Conservation (phyloP, 2,797 vertebrate genomes). For the Protonibea diacanthus region DNA sequence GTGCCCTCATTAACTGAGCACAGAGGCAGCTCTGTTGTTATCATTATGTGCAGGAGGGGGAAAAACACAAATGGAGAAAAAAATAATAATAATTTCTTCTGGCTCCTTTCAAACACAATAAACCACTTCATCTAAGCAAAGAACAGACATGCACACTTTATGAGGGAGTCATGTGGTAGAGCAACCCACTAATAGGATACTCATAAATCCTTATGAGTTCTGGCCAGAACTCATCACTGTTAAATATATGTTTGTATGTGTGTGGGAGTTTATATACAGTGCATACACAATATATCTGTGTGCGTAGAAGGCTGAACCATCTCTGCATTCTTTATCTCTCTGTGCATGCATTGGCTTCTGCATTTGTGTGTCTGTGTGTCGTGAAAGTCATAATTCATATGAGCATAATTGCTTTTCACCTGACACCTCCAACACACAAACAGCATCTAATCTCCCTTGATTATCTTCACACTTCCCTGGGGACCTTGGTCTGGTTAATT, state of each 20-base stretch:
- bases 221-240: slow-evolving; percentile 3
- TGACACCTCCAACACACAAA: slow-evolving; percentile 48
- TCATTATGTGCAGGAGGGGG: slow-evolving; percentile 29
- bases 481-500: slow-evolving; percentile 58
- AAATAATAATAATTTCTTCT: slow-evolving; percentile 42
- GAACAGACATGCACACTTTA: slow-evolving; percentile 62
- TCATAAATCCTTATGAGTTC: slow-evolving; percentile 8
- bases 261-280: neutral
- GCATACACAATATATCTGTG: neutral
- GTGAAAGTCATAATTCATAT: slow-evolving; percentile 41
- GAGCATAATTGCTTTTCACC: slow-evolving; percentile 60
- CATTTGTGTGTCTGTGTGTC: neutral
- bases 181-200: slow-evolving; percentile 3
- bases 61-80: slow-evolving; percentile 16
- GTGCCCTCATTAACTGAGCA: slow-evolving; percentile 72
- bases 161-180: slow-evolving; percentile 42
- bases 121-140: slow-evolving; percentile 60
- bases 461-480: slow-evolving; percentile 42
- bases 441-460: slow-evolving; percentile 52
- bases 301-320: neutral
- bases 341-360: neutral
- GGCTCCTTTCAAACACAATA: slow-evolving; percentile 62
- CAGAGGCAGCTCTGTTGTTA: slow-evolving; percentile 29
- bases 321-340: neutral
- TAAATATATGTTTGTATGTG: neutral